Evolutionary conservation across 2,888 invertebrate species (phyloP).

Genomic region (Hesperia comma): DNA sequence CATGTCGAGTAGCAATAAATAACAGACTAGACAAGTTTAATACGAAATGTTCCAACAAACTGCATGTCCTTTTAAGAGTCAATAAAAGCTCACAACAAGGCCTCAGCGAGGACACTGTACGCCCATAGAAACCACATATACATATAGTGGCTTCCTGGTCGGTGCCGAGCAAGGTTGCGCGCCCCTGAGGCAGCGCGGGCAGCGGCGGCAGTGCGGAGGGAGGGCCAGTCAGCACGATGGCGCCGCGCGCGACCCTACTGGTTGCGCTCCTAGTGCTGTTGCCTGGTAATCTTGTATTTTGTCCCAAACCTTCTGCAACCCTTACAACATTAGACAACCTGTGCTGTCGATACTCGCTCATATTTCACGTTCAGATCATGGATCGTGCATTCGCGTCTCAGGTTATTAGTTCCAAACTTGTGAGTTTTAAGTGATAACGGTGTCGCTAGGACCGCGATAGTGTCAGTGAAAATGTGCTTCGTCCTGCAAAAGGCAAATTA

Average conservation of each 20-base stretch:
- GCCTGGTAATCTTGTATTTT: slow-evolving; percentile 38
- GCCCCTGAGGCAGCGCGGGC: slow-evolving; percentile 21
- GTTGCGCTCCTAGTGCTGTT: slow-evolving; percentile 50
- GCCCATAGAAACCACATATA: too few relatives aligned
- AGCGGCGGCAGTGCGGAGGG: slow-evolving; percentile 7
- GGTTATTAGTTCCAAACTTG: neutral
- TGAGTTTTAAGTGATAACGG: neutral
- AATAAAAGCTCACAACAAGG: too few relatives aligned
- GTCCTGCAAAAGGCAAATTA: neutral
- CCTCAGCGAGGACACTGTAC: too few relatives aligned
- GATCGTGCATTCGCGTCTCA: neutral
- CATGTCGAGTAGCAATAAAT: too few relatives aligned
- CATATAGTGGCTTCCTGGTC: too few relatives aligned
- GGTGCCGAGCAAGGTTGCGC: slow-evolving; percentile 26
- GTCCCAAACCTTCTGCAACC: neutral
- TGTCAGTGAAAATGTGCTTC: neutral
- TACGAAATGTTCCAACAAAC: too few relatives aligned
- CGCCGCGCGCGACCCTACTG: slow-evolving; percentile 46
- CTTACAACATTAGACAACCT: neutral
- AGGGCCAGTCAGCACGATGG: slow-evolving; percentile 52
- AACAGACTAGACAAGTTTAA: too few relatives aligned
- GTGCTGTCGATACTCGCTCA: neutral
- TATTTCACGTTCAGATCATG: neutral
- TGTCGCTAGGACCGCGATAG: neutral
- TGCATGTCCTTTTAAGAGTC: too few relatives aligned